A percentile compares a stretch with the other conserved stretches of the same genome.
Evolutionary conservation across 2,797 vertebrate genomes (phyloP).

Genomic region (Erethizon dorsatum): DNA sequence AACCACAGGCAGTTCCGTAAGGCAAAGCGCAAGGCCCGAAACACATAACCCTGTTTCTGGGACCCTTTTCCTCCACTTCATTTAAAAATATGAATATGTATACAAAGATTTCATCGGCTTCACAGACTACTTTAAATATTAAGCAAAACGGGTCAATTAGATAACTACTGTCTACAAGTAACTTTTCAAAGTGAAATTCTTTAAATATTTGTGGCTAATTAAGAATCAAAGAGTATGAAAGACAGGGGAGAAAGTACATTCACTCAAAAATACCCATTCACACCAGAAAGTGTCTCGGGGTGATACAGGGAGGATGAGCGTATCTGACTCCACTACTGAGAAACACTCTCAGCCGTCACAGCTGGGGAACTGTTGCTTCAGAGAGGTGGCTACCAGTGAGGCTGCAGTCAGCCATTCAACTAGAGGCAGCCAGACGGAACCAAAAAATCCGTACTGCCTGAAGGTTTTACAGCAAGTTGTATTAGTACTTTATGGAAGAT

Average conservation of each 20-base stretch:
- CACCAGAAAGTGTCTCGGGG: neutral
- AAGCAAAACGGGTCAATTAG: slow-evolving; percentile 16
- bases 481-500: neutral
- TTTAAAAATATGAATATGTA: slow-evolving; percentile 4
- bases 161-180: slow-evolving; percentile 41
- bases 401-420: neutral
- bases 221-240: slow-evolving; percentile 52
- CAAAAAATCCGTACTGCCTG: neutral
- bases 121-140: slow-evolving; percentile 8
- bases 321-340: slow-evolving; percentile 16
- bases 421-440: neutral
- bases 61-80: neutral
- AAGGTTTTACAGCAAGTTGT: slow-evolving; percentile 26
- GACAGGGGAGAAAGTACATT: neutral
- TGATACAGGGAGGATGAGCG: neutral
- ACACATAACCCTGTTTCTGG: slow-evolving; percentile 27
- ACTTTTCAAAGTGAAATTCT: slow-evolving; percentile 64
- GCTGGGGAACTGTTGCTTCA: neutral
- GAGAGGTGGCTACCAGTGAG: neutral
- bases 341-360: neutral
- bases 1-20: slow-evolving; percentile 34
- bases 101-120: slow-evolving; percentile 57
- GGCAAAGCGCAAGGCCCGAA: slow-evolving; percentile 54
- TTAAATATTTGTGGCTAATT: slow-evolving; percentile 58
- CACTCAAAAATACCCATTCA: slow-evolving; percentile 53